phyloP scores from a whole-genome alignment of 2,888 invertebrate genomes.

The Seira ritae region DNA sequence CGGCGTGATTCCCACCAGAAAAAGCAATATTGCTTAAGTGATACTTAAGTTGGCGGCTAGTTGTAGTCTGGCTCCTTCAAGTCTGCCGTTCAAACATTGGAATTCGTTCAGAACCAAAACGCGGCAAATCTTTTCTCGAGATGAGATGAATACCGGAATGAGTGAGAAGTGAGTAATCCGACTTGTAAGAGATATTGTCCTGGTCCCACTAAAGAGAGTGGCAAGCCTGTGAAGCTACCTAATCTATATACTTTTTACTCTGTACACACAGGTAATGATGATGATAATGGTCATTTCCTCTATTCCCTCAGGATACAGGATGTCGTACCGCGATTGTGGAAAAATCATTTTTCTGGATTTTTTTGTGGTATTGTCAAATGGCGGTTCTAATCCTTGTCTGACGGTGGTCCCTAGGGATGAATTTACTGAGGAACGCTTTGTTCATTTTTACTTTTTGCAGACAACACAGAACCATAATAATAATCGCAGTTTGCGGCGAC shows the following conservation, averaged over 20 bases:
- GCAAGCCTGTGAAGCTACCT: too few relatives aligned
- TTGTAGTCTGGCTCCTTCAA: slow-evolving; percentile 35
- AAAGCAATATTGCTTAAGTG: slow-evolving; percentile 1
- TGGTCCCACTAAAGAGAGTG: not conserved
- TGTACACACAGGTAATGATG: too few relatives aligned
- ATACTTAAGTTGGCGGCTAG: slow-evolving; percentile 27
- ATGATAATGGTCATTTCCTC: too few relatives aligned
- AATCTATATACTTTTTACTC: too few relatives aligned
- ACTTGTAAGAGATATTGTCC: slow-evolving; percentile 25
- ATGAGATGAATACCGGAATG: not conserved
- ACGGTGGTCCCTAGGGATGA: not conserved
- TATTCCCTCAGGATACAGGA: not conserved
- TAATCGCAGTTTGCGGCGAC: slow-evolving; percentile 41
- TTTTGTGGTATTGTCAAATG: not conserved
- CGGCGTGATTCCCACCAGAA: slow-evolving; percentile 7
- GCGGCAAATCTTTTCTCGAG: not conserved
- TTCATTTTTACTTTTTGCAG: not conserved
- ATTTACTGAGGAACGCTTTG: not conserved
- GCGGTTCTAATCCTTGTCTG: not conserved
- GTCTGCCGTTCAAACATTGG: slow-evolving; percentile 35
- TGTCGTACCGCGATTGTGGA: not conserved
- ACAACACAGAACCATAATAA: too few relatives aligned
- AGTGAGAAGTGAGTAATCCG: slow-evolving; percentile 17
- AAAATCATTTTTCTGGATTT: slow-evolving; percentile 11
- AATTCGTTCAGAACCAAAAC: not conserved